Evolutionary conservation across 2,797 vertebrate genomes (phyloP).

Genomic region (Pseudochaenichthys georgianus): DNA sequence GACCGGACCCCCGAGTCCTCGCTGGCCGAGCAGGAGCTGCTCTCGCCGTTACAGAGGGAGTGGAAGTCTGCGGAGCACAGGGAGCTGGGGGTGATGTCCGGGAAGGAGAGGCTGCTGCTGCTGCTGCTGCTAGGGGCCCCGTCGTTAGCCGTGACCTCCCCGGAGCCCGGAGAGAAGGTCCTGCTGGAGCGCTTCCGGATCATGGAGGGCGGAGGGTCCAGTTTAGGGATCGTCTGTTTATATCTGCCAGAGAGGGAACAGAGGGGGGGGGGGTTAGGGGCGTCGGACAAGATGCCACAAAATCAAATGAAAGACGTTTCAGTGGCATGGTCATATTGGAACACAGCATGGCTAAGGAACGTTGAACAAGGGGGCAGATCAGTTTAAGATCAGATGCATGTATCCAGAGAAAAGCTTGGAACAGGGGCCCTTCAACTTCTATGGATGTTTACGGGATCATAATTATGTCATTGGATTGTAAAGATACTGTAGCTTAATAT

Average conservation of each 20-base stretch:
- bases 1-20: slow-evolving; percentile 85
- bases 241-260: slow-evolving; percentile 67
- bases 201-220: slow-evolving; percentile 86
- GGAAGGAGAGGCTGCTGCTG: slow-evolving; percentile 80
- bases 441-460: no score
- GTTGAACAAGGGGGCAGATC: no score
- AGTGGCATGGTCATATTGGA: no score
- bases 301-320: no score
- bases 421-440: no score
- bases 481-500: no score
- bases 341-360: no score
- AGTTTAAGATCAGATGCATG: no score
- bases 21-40: slow-evolving; percentile 82
- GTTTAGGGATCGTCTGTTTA: slow-evolving; percentile 86
- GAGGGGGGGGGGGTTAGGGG: neutral
- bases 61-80: slow-evolving; percentile 83
- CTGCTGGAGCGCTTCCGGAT: slow-evolving; percentile 87
- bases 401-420: no score
- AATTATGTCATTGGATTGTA: no score
- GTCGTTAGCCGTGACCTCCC: slow-evolving; percentile 28
- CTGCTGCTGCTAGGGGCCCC: slow-evolving; percentile 60
- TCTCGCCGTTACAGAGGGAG: slow-evolving; percentile 79
- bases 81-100: slow-evolving; percentile 82
- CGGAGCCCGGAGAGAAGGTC: slow-evolving; percentile 81
- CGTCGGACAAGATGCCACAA: neutral